phyloP scores from a whole-genome alignment of 1,140 invertebrate species.

The Diprion similis region DNA sequence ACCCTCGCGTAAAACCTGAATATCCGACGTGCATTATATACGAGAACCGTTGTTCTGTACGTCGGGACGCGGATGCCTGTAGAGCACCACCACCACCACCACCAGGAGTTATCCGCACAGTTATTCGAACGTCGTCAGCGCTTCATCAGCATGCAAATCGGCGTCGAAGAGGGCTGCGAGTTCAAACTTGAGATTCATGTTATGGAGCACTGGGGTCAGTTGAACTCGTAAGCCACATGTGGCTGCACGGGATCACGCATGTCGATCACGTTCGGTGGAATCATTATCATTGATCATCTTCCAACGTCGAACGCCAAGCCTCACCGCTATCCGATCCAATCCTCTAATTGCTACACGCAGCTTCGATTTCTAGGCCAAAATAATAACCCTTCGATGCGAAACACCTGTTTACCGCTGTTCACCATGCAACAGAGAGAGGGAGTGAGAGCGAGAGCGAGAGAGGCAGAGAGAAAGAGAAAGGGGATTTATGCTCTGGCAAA shows the following conservation, averaged over 20 bases:
- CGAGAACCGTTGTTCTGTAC: background rate
- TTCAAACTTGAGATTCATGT: constrained; percentile 31
- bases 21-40: background rate
- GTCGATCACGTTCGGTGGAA: constrained; percentile 4
- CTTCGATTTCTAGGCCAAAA: background rate
- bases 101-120: background rate
- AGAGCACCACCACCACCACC: background rate
- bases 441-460: background rate
- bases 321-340: background rate
- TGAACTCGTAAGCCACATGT: constrained; percentile 13
- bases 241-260: background rate
- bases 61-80: background rate
- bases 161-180: constrained; percentile 17
- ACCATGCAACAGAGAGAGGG: no score
- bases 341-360: background rate
- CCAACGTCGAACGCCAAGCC: background rate
- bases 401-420: background rate
- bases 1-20: background rate
- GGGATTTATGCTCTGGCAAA: no score
- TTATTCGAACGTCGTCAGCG: constrained; percentile 15
- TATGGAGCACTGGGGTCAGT: constrained; percentile 32
- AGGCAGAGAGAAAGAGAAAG: background rate
- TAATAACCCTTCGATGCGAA: constrained; percentile 1
- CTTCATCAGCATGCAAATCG: constrained; percentile 36
- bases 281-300: constrained; percentile 6